Percentiles rank a stretch among this genome's conserved stretches.
These are phyloP conservation scores for Gymnarchus niloticus DNA, from an alignment of 2,113 vertebrate genomes.

Conservation along the genomic window DNA sequence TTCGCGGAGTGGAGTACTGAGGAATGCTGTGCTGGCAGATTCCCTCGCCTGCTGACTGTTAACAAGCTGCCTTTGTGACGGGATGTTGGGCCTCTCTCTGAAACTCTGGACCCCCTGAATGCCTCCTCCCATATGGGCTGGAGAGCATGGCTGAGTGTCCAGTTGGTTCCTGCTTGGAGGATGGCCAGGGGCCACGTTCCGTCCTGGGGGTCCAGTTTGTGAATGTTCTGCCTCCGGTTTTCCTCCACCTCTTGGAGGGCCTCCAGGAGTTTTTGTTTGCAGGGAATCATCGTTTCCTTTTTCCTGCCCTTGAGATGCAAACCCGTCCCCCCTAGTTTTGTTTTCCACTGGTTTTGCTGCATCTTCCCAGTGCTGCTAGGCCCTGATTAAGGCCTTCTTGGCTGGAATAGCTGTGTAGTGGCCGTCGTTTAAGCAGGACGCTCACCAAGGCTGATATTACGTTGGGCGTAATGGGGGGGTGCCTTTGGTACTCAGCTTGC, in stretches of 20 bases:
- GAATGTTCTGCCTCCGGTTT: not conserved
- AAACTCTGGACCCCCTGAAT: not conserved
- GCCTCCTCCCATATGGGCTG: not conserved
- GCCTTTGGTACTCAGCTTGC: not conserved
- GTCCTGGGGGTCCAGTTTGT: not conserved
- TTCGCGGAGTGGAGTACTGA: not conserved
- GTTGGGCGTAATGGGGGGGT: not conserved
- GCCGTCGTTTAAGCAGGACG: not conserved
- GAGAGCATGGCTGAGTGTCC: not conserved
- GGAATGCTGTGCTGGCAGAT: not conserved
- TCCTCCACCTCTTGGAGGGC: not conserved
- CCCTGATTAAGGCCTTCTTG: not conserved
- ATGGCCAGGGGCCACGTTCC: not conserved
- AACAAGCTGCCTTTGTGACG: not conserved
- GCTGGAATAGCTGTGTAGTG: not conserved
- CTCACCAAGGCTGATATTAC: not conserved
- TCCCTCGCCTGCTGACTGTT: not conserved
- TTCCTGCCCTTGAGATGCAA: slow-evolving; percentile 3
- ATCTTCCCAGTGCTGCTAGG: no score
- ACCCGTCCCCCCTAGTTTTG: not conserved
- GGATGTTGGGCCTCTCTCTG: not conserved
- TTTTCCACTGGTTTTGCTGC: not conserved
- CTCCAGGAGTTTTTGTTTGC: slow-evolving; percentile 14
- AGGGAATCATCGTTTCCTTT: not conserved
- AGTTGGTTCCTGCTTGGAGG: not conserved